A percentile compares a stretch with the other conserved stretches of the same genome.
Evolutionary conservation across 2,113 vertebrate species (phyloP).

Genomic region (Sinocyclocheilus maitianheensis): DNA sequence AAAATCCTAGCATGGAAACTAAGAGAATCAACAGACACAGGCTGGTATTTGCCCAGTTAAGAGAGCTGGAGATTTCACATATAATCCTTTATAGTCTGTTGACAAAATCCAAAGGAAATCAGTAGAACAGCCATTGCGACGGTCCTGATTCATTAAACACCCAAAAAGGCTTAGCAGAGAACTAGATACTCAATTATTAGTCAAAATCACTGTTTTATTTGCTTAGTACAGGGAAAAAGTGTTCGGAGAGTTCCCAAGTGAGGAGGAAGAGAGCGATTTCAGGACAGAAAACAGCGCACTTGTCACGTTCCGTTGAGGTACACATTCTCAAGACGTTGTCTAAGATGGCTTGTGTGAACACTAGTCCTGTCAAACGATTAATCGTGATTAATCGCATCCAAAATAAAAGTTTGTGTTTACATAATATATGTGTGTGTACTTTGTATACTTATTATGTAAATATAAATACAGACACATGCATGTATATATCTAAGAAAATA

Average conservation of each 20-base stretch:
- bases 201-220: neutral
- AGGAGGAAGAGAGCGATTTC: neutral
- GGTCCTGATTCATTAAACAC: conserved; percentile 30
- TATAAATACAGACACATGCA: too few relatives aligned
- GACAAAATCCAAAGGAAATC: conserved; percentile 12
- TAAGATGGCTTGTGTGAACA: neutral
- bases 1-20: neutral
- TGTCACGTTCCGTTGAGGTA: neutral
- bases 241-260: neutral
- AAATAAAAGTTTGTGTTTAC: too few relatives aligned
- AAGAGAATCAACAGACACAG: conserved; percentile 36
- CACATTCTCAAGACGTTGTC: neutral
- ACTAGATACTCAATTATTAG: neutral
- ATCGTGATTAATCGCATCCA: too few relatives aligned
- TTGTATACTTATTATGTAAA: too few relatives aligned
- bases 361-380: neutral
- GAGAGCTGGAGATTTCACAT: conserved; percentile 38
- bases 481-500: too few relatives aligned
- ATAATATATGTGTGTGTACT: too few relatives aligned
- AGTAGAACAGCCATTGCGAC: conserved; percentile 46
- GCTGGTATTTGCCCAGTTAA: conserved; percentile 13
- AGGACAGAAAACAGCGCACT: neutral
- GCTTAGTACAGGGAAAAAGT: neutral
- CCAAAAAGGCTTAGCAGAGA: conserved; percentile 11
- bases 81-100: conserved; percentile 6